Evolutionary conservation across 2,113 vertebrate species (phyloP).

Genomic region (Bostrychus sinensis): DNA sequence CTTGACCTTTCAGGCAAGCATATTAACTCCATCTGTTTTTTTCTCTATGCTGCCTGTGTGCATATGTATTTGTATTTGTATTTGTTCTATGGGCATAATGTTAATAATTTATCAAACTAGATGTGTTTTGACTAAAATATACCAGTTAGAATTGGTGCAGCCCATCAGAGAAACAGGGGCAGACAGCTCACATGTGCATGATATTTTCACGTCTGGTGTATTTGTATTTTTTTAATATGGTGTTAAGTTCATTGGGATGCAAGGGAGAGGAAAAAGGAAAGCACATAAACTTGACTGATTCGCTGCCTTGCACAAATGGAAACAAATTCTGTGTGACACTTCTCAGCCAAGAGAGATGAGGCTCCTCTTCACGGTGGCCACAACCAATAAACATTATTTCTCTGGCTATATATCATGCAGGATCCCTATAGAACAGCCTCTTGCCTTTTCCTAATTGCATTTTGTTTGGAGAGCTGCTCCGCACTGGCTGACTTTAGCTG

Average conservation of each 20-base stretch:
- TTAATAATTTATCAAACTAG: neutral
- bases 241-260: constrained; percentile 71
- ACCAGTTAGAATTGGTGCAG: neutral
- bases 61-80: constrained; percentile 8
- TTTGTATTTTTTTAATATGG: constrained; percentile 57
- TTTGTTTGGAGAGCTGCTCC: constrained; percentile 19
- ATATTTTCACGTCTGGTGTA: constrained; percentile 60
- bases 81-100: neutral
- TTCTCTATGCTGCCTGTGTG: constrained; percentile 5
- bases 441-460: constrained; percentile 23
- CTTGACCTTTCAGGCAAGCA: constrained; percentile 64
- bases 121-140: constrained; percentile 18
- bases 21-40: constrained; percentile 63
- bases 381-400: constrained; percentile 35
- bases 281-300: constrained; percentile 73
- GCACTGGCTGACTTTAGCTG: constrained; percentile 2
- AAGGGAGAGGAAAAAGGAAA: constrained; percentile 53
- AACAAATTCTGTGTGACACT: constrained; percentile 70
- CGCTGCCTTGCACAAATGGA: constrained; percentile 64
- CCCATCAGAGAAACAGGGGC: neutral
- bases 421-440: neutral
- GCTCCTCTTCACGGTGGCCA: constrained; percentile 28
- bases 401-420: constrained; percentile 23
- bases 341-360: constrained; percentile 39
- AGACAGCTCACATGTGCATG: constrained; percentile 40